phyloP scores from a whole-genome alignment of 2,113 vertebrate species.

The Pan paniscus region DNA sequence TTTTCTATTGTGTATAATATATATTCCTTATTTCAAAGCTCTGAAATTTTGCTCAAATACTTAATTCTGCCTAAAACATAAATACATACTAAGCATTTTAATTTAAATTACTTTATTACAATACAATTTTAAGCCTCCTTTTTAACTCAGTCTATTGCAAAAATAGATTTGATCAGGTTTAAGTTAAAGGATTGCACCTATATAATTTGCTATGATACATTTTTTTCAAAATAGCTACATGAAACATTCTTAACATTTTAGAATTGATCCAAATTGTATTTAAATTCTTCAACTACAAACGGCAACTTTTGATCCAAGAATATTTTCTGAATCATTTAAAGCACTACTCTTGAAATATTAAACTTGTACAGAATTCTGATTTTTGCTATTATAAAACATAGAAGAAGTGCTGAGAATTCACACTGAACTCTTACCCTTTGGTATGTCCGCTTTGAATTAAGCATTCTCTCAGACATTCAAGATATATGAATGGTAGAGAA shows the following conservation, averaged over 20 bases:
- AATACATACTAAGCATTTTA: constrained; percentile 45
- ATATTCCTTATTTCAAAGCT: constrained; percentile 42
- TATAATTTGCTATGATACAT: background rate
- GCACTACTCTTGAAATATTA: constrained; percentile 36
- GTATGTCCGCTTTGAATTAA: constrained; percentile 20
- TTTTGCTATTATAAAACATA: background rate
- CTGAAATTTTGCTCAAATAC: constrained; percentile 56
- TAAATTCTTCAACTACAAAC: constrained; percentile 13
- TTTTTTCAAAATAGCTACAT: constrained; percentile 38
- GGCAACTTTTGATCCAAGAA: constrained; percentile 43
- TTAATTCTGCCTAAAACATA: constrained; percentile 32
- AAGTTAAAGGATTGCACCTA: constrained; percentile 13
- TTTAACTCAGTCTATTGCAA: constrained; percentile 38
- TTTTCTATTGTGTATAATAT: constrained; percentile 13
- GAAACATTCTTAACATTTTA: constrained; percentile 57
- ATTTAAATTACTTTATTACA: constrained; percentile 34
- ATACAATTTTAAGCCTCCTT: constrained; percentile 20
- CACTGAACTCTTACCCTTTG: constrained; percentile 28
- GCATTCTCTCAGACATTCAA: background rate
- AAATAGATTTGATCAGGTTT: constrained; percentile 30
- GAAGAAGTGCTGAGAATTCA: background rate
- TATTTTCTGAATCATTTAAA: constrained; percentile 64
- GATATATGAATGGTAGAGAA: constrained; percentile 45
- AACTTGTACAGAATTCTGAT: constrained; percentile 25
- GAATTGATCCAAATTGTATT: constrained; percentile 57